Conservation (phyloP, 2,113 vertebrate species). For the Geococcyx californianus region DNA sequence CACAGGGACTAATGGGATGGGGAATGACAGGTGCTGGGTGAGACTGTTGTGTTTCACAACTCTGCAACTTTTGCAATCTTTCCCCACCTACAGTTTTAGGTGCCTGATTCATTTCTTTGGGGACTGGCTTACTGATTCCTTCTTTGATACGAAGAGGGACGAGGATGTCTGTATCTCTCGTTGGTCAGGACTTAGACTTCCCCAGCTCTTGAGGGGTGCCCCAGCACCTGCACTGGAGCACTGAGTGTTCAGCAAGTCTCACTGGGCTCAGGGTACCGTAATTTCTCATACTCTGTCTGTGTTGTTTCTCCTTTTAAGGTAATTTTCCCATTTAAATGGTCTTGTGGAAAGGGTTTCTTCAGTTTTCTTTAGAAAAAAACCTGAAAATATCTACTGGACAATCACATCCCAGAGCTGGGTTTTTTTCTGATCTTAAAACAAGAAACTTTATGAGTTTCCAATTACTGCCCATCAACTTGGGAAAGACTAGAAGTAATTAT, state of each 20-base stretch:
- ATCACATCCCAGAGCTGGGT: neutral
- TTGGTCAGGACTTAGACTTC: neutral
- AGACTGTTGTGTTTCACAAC: neutral
- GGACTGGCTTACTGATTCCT: neutral
- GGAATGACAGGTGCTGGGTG: neutral
- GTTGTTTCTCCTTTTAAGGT: neutral
- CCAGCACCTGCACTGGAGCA: neutral
- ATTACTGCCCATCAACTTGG: neutral
- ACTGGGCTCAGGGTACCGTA: neutral
- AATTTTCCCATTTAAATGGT: neutral
- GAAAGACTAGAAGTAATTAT: neutral
- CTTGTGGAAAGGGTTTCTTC: neutral
- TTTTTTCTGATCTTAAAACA: neutral
- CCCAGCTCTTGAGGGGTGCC: neutral
- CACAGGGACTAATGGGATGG: rapidly evolving
- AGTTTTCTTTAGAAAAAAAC: neutral
- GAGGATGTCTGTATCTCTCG: neutral
- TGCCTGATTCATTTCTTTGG: neutral
- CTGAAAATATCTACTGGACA: neutral
- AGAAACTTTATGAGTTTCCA: neutral
- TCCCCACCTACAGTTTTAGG: neutral
- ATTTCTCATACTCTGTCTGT: neutral
- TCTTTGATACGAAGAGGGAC: neutral
- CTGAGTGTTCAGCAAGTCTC: neutral
- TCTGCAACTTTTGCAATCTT: neutral